These are phyloP conservation scores for Clistopyga incitator DNA, from an alignment of 2,888 invertebrate species.

Conservation along the genomic window DNA sequence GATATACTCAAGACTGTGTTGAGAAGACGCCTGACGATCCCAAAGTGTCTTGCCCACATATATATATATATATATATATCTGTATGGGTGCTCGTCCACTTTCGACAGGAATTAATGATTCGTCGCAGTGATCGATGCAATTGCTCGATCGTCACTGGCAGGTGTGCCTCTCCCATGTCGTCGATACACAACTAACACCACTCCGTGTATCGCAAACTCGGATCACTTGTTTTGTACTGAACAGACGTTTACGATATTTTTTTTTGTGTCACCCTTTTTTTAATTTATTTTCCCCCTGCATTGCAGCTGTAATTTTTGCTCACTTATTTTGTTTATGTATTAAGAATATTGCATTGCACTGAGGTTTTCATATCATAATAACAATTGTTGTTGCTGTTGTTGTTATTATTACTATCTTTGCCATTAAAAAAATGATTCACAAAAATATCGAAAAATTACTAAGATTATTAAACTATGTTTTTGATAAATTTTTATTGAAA, in stretches of 20 bases:
- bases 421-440: too few relatives aligned
- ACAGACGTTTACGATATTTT: neutral
- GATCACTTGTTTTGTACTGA: neutral
- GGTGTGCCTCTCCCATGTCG: neutral
- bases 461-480: too few relatives aligned
- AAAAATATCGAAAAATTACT: too few relatives aligned
- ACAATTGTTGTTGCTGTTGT: too few relatives aligned
- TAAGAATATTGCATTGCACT: too few relatives aligned
- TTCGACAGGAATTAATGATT: constrained; percentile 10
- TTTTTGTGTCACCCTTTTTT: neutral
- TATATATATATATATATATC: too few relatives aligned
- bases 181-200: neutral
- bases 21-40: neutral
- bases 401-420: too few relatives aligned
- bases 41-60: too few relatives aligned
- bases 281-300: neutral
- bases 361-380: too few relatives aligned
- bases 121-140: constrained; percentile 10
- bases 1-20: neutral
- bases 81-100: neutral
- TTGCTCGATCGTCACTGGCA: constrained; percentile 18
- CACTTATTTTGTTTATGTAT: neutral
- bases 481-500: too few relatives aligned
- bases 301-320: neutral
- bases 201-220: neutral